Evolutionary conservation across 2,797 vertebrate species (phyloP).

Genomic region (Bradypus variegatus): DNA sequence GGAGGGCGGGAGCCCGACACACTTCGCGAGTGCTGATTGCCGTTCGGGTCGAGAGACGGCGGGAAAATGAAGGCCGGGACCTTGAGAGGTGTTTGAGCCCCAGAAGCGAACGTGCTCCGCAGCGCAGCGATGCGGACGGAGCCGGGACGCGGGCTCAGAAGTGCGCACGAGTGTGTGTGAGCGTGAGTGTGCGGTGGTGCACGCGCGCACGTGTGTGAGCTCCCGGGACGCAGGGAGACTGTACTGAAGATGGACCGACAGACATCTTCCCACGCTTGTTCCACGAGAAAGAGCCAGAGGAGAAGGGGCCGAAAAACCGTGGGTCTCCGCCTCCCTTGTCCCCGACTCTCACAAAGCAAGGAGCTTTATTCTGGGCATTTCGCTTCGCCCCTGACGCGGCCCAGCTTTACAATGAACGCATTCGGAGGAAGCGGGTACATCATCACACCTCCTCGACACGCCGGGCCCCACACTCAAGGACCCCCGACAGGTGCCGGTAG

Average conservation of each 20-base stretch:
- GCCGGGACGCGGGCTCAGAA: background rate
- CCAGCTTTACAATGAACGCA: background rate
- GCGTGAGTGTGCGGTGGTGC: background rate
- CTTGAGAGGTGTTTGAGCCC: background rate
- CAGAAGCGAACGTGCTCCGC: no score
- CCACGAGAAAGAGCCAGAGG: background rate
- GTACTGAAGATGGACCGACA: background rate
- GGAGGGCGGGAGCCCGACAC: background rate
- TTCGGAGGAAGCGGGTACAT: constrained; percentile 53
- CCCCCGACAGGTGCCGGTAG: accelerated
- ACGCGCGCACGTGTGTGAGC: background rate
- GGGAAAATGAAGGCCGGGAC: background rate
- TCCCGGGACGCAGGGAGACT: background rate
- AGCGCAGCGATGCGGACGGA: background rate
- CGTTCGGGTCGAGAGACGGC: background rate
- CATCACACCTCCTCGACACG: background rate
- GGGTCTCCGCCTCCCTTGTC: background rate
- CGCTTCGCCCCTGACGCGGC: background rate
- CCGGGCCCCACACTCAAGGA: no score
- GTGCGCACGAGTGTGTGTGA: background rate
- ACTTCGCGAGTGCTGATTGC: background rate
- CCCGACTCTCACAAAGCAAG: background rate
- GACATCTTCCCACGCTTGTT: background rate
- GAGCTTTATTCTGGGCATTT: background rate
- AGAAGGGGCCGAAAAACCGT: background rate